Evolutionary conservation across 2,888 invertebrate genomes (phyloP), one percentile per base, ranked within the genome.

Genomic region (Drosophila meridionalis): DNA sequence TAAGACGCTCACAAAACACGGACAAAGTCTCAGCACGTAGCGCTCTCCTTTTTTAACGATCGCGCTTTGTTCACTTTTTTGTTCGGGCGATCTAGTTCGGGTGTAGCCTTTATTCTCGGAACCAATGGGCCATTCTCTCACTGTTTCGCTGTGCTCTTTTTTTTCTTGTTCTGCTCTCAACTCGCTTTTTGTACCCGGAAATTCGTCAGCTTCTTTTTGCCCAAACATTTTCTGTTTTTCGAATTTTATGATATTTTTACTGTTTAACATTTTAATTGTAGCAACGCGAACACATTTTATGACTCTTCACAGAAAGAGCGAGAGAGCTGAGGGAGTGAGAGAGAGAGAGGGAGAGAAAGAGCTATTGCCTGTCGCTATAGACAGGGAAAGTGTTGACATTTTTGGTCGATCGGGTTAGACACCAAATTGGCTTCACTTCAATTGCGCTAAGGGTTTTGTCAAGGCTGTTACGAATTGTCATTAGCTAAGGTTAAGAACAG

Each of bases 211-310:
- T 90, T 90, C 90, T 87, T 90, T 52, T 52, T 52, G 34, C 36
- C 52, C 52, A 52, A 50, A 50, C 7, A 20, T 34, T 11, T 12
- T 71, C 69, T 42, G 38, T 36, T 68, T 72, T 76, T 70, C 53
- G 38, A 32, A 64, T 78, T 78, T 78, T 69, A 69, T 62, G 76
- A 43, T 42, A 32, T 71, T 36, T 52, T 90, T 89, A 89, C 87
- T 89, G 89, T 90, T 90, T 87, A 87, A 89, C 88, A 89, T 87
- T 87, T 87, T 87, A 87, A 90, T 87, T 87, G 87, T 90, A 78
- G 66, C 90, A 87, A 48, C 59, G 30, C 56, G 47, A 76, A 55
- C 61, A 66, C 20, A 36, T 32, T 81, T 90, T 73, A 74, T 65
- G 63, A 40, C 48, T 2, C 42, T 42, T 38, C 28, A 36, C 26